Base-by-base conservation (phyloP, 2,113 vertebrate genomes). In the Tachysurus fulvidraco region DNA sequence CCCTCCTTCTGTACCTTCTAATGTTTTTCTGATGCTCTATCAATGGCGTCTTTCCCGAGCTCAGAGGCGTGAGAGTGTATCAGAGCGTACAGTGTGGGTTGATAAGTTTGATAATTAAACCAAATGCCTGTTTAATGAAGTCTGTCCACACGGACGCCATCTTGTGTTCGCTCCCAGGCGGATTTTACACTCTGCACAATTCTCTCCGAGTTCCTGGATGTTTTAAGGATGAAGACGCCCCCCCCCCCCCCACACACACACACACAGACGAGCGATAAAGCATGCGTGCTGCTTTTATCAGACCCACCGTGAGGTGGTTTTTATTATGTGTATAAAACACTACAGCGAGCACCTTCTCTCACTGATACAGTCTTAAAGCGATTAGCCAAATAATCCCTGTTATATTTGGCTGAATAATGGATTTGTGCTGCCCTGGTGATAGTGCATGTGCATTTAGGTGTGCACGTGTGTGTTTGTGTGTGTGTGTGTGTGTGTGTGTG, bases 341-440 rank as follows among this genome's bases (percentile, higher is more conserved):
- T 54, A 28, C 83, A 84, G 69, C 36, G 6, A 55, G 30, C 19
- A 84, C 28, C 30, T 28, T 67, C 67, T 50, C 62, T 57, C 21
- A 36, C 64, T 14, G 60, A 67, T 44, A 82, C 52, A 12, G 13
- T 67, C 52, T 52, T 54, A 83, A 67, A 59, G 19, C 13, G 52
- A 84, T 84, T 73, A 84, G 83, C 30, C 67, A 41, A 74, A 84
- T 84, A 44, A 84, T 71, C 69, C 25, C 44, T 60, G 80, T 83
- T 83, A 83, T 67, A 83, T 69, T 65, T 83, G 64, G 46, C 64
- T 17, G 50, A 83, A 23, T 69, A 57, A 83, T 83, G 65, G 83
- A 83, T 83, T 73, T 57, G 65, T 83, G 83, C 82, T 55, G 82
- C 65, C n/a, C 6, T 6, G 55, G 46, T 87, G 64, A 78, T 64